A percentile compares a stretch with the other conserved stretches of the same genome.
These are phyloP conservation scores for Gnathonemus echidnorhynchus DNA, from an alignment of 2,113 vertebrate genomes.

Conservation along the genomic window DNA sequence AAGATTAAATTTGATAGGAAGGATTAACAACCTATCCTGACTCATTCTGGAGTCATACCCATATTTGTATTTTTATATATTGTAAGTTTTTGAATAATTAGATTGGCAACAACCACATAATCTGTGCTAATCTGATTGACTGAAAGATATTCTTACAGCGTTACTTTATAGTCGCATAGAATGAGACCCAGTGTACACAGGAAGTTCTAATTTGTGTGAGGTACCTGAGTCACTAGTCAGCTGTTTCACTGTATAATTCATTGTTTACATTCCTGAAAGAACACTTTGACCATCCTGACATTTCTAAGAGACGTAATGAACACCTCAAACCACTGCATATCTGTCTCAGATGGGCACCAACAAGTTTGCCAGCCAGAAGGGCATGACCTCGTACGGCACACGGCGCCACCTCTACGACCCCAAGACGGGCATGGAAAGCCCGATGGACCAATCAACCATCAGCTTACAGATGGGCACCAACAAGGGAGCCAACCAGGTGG, in stretches of 20 bases:
- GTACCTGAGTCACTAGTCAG: neutral
- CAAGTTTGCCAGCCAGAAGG: conserved; percentile 89
- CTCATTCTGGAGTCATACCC: neutral
- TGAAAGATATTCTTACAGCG: neutral
- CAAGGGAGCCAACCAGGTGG: conserved; percentile 91
- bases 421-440: conserved; percentile 76
- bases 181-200: neutral
- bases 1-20: neutral
- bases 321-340: neutral
- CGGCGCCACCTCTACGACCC: conserved; percentile 86
- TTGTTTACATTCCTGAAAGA: neutral
- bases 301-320: neutral
- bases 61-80: neutral
- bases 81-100: neutral
- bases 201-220: neutral
- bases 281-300: neutral
- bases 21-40: neutral
- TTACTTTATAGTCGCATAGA: neutral
- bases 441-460: conserved; percentile 84
- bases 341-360: conserved; percentile 84
- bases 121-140: neutral
- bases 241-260: neutral
- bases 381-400: conserved; percentile 90
- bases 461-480: conserved; percentile 95
- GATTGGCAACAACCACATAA: neutral